phyloP scores from a whole-genome alignment of 2,797 vertebrate species.

The Acipenser transmontanus region DNA sequence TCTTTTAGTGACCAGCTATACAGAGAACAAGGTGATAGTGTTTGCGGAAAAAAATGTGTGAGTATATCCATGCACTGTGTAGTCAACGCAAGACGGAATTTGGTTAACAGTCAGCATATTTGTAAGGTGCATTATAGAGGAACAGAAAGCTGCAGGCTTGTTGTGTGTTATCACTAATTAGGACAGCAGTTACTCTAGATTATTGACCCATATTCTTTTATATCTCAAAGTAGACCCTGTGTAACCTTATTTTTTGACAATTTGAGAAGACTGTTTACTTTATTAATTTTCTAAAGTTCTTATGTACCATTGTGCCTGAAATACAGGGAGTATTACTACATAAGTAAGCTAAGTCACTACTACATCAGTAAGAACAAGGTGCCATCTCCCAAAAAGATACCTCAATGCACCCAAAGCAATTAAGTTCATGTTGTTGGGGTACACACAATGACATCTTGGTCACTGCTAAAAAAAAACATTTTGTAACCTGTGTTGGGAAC shows the following conservation, averaged over 20 bases:
- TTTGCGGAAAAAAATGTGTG: slow-evolving; percentile 27
- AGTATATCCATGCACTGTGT: slow-evolving; percentile 29
- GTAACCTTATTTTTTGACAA: background rate
- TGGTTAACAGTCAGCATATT: slow-evolving; percentile 27
- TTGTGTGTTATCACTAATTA: background rate
- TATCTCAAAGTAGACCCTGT: background rate
- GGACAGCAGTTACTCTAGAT: background rate
- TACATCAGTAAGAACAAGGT: too few relatives aligned
- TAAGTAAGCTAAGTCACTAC: too few relatives aligned
- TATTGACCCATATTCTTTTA: background rate
- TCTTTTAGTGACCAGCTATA: slow-evolving; percentile 9
- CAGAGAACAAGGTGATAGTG: slow-evolving; percentile 36
- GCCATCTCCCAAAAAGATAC: too few relatives aligned
- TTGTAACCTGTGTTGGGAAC: too few relatives aligned
- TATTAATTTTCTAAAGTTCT: too few relatives aligned
- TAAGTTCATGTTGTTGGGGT: too few relatives aligned
- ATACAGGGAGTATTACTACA: too few relatives aligned
- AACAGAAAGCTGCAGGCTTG: background rate
- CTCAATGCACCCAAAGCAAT: too few relatives aligned
- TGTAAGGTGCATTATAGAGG: slow-evolving; percentile 12
- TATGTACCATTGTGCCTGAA: too few relatives aligned
- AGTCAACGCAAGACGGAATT: slow-evolving; percentile 47
- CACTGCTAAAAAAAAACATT: too few relatives aligned
- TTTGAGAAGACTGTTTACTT: too few relatives aligned
- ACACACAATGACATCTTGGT: too few relatives aligned